Evolutionary conservation across 2,797 vertebrate genomes (phyloP).

Genomic region (Pelochelys cantorii): DNA sequence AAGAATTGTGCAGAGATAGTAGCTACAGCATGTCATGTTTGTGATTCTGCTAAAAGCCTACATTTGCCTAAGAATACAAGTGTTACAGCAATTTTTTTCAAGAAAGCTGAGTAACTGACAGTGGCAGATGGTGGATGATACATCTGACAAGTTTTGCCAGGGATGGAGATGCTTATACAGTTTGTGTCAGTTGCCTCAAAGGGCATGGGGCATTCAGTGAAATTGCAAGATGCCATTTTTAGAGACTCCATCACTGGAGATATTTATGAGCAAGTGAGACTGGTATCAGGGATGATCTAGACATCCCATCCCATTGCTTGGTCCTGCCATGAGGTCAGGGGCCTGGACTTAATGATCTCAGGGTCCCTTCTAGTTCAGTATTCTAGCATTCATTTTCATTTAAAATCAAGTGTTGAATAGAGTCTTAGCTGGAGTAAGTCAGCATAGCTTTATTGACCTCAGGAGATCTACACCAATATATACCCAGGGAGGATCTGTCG

Average conservation of each 20-base stretch:
- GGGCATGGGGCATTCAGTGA: not conserved
- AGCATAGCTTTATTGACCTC: not conserved
- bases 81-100: too few species aligned
- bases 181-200: not conserved
- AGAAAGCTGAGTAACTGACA: too few species aligned
- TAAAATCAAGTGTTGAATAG: fast-evolving
- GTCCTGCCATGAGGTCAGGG: too few species aligned
- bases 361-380: too few species aligned
- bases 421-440: not conserved
- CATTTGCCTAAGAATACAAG: not conserved
- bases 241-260: not conserved
- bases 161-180: fast-evolving
- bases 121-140: not conserved
- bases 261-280: too few species aligned
- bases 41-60: not conserved
- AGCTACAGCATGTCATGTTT: not conserved
- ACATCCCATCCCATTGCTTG: too few species aligned
- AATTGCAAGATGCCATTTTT: not conserved
- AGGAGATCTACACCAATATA: not conserved
- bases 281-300: too few species aligned
- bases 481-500: not conserved
- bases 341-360: too few species aligned
- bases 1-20: not conserved
- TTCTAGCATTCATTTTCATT: not conserved
- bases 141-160: not conserved